Base-by-base conservation (phyloP, 2,888 invertebrate species). In the Apocheima hispidaria region DNA sequence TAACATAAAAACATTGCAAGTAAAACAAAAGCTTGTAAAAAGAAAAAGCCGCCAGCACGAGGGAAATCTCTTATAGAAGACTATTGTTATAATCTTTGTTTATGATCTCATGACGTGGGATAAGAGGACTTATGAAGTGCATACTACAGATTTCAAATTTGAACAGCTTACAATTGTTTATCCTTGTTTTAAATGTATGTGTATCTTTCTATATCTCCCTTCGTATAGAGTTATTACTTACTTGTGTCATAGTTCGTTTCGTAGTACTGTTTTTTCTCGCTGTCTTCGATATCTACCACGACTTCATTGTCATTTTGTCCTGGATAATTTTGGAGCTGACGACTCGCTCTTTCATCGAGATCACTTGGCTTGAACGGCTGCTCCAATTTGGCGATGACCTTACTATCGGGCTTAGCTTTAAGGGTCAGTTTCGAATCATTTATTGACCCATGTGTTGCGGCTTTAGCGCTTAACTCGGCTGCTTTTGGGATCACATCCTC, bases 241-340 rank as follows among this genome's bases (percentile, higher is more conserved):
- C 96, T 96, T 71, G 94, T 95, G 75, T 96, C 95, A 81, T 95
- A 95, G 82, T 96, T 96, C 72, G 96, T 96, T 77, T 95, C 95
- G 71, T 95, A 94, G 79, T 96, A 96, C 85, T 96, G 96, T 55
- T 94, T 94, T 82, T 96, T 96, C 75, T 95, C 95, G 58, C 94
- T 93, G 78, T 96, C 96, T 74, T 95, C 94, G 61, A 96, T 96
- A 75, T 95, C 94, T 20, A 96, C 94, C 58, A 96, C 94, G n/a
- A 95, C 92, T 82, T 95, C 95, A 77, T 94, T 95, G 69, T 90
- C 79, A 10, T 78, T 75, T 7, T 77, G 71, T 2, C 77, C 78
- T 48, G 69, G 65, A 60, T 83, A 81, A 2, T 78, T 70, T 21
- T 61, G 74, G 53, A 79, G 73, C 23, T 87, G 86, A 18, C 87